Evolutionary conservation across 1,140 invertebrate species (phyloP).

Genomic region (Rhagoletis pomonella): DNA sequence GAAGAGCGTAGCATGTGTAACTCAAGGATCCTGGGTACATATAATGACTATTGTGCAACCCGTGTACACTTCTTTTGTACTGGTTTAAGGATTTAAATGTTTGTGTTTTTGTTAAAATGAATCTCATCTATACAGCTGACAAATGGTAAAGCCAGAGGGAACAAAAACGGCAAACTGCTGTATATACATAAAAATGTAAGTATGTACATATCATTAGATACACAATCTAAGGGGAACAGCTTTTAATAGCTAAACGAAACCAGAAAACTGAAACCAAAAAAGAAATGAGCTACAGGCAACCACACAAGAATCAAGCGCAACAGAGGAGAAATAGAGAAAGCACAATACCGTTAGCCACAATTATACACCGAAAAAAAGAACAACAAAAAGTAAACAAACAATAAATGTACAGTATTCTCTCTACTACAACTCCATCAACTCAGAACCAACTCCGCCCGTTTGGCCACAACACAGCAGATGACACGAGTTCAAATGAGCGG

Average conservation of each 20-base stretch:
- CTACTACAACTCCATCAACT: not conserved
- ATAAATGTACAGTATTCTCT: not conserved
- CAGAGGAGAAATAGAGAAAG: not conserved
- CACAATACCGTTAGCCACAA: constrained; percentile 6
- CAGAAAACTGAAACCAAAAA: not conserved
- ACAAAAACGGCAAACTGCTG: not conserved
- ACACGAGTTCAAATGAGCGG: constrained; percentile 53
- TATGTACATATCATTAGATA: not conserved
- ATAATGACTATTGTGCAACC: not conserved
- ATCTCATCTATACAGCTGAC: not conserved
- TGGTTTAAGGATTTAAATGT: not conserved
- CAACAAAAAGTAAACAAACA: constrained; percentile 19
- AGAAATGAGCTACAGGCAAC: not conserved
- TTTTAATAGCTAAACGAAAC: not conserved
- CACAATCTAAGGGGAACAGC: not conserved
- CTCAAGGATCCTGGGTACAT: not conserved
- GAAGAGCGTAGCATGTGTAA: not conserved
- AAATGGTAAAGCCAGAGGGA: not conserved
- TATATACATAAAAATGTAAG: not conserved
- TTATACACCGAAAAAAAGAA: not conserved
- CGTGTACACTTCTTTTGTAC: not conserved
- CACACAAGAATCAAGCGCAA: not conserved
- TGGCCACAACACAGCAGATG: constrained; percentile 3
- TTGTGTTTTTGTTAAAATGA: not conserved
- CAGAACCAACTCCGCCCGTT: not conserved